Evolutionary conservation across 2,113 vertebrate species (phyloP), one percentile per base, ranked within the genome.

Genomic region (Psephotus haematonotus): DNA sequence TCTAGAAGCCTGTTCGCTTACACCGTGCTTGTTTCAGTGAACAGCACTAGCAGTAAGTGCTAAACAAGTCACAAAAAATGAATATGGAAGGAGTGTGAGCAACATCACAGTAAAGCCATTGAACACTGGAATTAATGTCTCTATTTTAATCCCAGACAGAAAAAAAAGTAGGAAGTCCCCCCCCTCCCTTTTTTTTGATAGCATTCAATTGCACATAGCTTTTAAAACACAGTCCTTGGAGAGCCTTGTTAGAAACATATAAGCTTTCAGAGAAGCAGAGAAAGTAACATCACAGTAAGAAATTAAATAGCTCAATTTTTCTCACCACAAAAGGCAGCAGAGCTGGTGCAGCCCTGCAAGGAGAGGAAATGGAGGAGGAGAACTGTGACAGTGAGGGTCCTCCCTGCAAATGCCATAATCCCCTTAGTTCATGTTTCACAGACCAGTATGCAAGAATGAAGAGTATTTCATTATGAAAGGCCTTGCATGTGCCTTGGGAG

Each of bases 11-110:
- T 62, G 43, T 49, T 91, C 59, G 50, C 71, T 87, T 72, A 46
- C 3, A 91, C 84, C 0, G 0, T 49, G 75, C 46, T 69, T 69
- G 74, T 85, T 87, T 83, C 92, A 88, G 53, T 78, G 88, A 90
- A n/a, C 72, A 90, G 64, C 71, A 60, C 68, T 68, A 50, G 59
- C 76, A 92, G 35, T 20, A 88, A 53, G 23, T 55, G 35, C 80
- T 90, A 90, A 95, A 95, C 71, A 88, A 88, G 62, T 84, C 86
- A 94, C 71, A 81, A 81, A 79, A 90, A 83, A 77, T 67, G n/a
- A 90, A 68, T 22, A 7, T 27, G 59, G 70, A 64, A 93, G 37
- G 4, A 20, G 27, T 47, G 29, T 16, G 52, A 91, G 57, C 70
- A 71, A 49, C 65, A 60, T 8, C 27, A 59, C 20, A 87, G 29